Percentiles rank a stretch among this genome's conserved stretches.
Evolutionary conservation across 1,140 invertebrate species (phyloP).

Genomic region (Rhizoglyphus robini): DNA sequence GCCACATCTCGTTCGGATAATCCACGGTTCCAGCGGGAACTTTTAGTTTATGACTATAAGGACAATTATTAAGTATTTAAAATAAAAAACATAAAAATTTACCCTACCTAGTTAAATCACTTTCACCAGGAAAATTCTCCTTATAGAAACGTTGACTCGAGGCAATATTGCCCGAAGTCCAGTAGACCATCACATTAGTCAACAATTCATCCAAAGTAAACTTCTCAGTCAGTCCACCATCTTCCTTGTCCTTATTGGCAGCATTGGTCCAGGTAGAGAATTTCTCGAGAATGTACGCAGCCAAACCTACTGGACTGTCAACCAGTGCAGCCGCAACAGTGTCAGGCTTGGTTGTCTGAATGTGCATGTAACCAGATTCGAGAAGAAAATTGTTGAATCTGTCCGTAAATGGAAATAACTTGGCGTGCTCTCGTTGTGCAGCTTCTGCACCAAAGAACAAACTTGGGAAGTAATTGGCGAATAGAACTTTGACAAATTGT

Average conservation of each 20-base stretch:
- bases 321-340: constrained; percentile 53
- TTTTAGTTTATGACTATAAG: not conserved
- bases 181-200: constrained; percentile 80
- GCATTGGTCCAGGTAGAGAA: constrained; percentile 41
- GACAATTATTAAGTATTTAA: not conserved
- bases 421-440: constrained; percentile 29
- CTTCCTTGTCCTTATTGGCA: constrained; percentile 33
- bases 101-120: not conserved
- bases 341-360: constrained; percentile 79
- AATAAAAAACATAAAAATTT: not conserved
- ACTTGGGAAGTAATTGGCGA: constrained; percentile 39
- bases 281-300: constrained; percentile 67
- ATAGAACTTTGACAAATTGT: constrained; percentile 31
- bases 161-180: constrained; percentile 57
- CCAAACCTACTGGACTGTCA: constrained; percentile 19
- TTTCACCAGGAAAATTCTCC: constrained; percentile 35
- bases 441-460: constrained; percentile 38
- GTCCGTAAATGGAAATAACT: constrained; percentile 38
- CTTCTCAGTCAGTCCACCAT: constrained; percentile 54
- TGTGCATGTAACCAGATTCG: constrained; percentile 59
- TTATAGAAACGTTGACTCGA: constrained; percentile 59
- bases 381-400: constrained; percentile 39
- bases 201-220: constrained; percentile 56
- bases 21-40: not conserved
- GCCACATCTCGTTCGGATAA: not conserved